These are phyloP conservation scores for Alloscopus bannaensis DNA, from an alignment of 2,888 invertebrate species.

Conservation along the genomic window DNA sequence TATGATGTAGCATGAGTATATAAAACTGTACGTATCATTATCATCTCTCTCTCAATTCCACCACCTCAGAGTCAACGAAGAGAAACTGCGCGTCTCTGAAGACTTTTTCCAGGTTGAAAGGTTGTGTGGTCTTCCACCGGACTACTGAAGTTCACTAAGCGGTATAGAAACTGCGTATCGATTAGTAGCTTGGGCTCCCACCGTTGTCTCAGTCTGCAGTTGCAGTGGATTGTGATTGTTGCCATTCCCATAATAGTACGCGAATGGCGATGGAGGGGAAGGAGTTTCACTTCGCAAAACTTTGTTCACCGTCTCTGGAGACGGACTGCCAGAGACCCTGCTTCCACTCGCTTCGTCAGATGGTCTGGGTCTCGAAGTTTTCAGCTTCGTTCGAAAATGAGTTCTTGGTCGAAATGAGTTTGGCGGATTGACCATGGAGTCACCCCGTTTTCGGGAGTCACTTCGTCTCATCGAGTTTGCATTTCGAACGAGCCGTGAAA, in stretches of 20 bases:
- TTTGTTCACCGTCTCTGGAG: slow-evolving; percentile 58
- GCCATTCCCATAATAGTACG: slow-evolving; percentile 9
- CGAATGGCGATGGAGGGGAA: slow-evolving; percentile 35
- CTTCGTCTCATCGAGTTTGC: slow-evolving; percentile 56
- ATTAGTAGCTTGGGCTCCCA: slow-evolving; percentile 1
- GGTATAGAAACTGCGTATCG: slow-evolving; percentile 36
- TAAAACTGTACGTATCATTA: no score
- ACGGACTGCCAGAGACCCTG: slow-evolving; percentile 34
- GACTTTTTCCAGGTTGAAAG: no score
- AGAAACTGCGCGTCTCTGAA: no score
- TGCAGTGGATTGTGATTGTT: slow-evolving; percentile 31
- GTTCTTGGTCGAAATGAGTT: slow-evolving; percentile 27
- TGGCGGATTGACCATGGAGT: slow-evolving; percentile 4
- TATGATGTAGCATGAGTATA: no score
- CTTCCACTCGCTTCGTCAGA: slow-evolving; percentile 47
- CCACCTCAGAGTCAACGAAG: no score
- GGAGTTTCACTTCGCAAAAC: slow-evolving; percentile 47
- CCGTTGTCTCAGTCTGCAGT: slow-evolving; percentile 19
- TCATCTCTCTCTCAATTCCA: no score
- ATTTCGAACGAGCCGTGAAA: slow-evolving; percentile 62
- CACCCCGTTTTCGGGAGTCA: slow-evolving; percentile 16
- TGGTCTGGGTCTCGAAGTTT: slow-evolving; percentile 4
- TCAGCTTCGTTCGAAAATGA: slow-evolving; percentile 56
- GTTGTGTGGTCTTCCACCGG: no score
- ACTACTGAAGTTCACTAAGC: slow-evolving; percentile 28